Percentiles rank a stretch among this genome's conserved stretches.
phyloP scores from a whole-genome alignment of 2,888 invertebrate genomes.

The Rhamphomyia laevipes region DNA sequence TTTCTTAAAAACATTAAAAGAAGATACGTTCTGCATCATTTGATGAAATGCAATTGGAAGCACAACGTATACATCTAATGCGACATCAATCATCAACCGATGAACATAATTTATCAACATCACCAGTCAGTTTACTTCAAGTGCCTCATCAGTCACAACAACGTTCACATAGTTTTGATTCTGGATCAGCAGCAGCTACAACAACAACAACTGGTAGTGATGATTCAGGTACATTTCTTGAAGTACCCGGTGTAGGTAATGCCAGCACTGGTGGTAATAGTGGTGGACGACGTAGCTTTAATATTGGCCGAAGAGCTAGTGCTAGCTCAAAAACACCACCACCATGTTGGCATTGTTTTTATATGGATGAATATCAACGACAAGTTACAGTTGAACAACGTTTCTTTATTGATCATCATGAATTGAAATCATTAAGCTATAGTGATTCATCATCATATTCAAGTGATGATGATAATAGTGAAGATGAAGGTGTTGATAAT shows the following conservation, averaged over 20 bases:
- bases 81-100: constrained; percentile 29
- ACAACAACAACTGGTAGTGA: constrained; percentile 46
- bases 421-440: constrained; percentile 37
- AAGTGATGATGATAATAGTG: constrained; percentile 35
- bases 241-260: constrained; percentile 45
- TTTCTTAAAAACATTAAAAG: not conserved
- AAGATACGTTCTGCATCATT: constrained; percentile 78
- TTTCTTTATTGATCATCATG: constrained; percentile 31
- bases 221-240: constrained; percentile 44
- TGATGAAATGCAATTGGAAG: constrained; percentile 76
- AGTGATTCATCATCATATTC: constrained; percentile 41
- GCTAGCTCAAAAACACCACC: constrained; percentile 49
- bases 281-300: not conserved
- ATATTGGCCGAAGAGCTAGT: constrained; percentile 39
- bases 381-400: constrained; percentile 39
- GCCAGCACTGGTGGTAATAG: not conserved
- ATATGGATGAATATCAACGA: constrained; percentile 60
- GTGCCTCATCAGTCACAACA: constrained; percentile 57
- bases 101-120: constrained; percentile 23
- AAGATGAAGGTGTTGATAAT: constrained; percentile 30
- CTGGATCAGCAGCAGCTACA: constrained; percentile 36
- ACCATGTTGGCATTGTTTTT: constrained; percentile 65
- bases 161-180: constrained; percentile 71
- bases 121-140: constrained; percentile 41
- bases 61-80: constrained; percentile 42